These are phyloP conservation scores for Lithodes maja DNA, from an alignment of 2,888 invertebrate species.

Conservation along the genomic window DNA sequence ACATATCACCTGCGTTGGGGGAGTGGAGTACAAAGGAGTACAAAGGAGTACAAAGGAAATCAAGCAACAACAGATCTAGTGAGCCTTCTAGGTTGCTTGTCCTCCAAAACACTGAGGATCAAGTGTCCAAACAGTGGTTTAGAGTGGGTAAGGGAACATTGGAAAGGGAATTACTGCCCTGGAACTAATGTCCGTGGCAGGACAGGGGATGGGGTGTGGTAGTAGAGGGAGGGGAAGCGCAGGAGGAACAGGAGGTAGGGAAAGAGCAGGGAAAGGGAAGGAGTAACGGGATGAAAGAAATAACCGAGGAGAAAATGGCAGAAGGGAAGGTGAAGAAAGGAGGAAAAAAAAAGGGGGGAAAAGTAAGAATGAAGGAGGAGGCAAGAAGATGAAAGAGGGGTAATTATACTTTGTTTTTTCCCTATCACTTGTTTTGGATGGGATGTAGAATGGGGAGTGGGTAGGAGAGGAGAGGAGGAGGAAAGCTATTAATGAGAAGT, in stretches of 20 bases:
- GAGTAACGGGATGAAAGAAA: background rate
- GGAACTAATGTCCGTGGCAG: too few species aligned
- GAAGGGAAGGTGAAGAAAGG: background rate
- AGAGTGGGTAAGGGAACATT: too few species aligned
- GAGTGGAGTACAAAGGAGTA: background rate
- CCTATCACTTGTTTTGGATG: too few species aligned
- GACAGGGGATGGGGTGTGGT: background rate
- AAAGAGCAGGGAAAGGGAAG: background rate
- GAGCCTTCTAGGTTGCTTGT: too few species aligned
- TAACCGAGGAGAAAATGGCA: background rate
- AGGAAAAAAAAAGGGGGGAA: background rate
- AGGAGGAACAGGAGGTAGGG: background rate
- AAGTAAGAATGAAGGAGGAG: too few species aligned
- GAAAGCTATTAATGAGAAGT: background rate
- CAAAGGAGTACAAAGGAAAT: too few species aligned
- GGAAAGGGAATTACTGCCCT: too few species aligned
- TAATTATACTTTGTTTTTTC: too few species aligned
- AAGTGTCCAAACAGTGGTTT: too few species aligned
- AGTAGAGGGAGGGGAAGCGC: background rate
- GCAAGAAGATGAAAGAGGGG: too few species aligned
- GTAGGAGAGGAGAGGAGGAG: background rate
- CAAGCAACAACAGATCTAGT: too few species aligned
- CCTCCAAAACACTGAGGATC: too few species aligned
- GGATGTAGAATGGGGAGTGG: background rate
- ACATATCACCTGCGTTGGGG: background rate